Evolutionary conservation across 2,888 invertebrate species (phyloP), one percentile per base, ranked within the genome.

Genomic region (Pandemis corylana): DNA sequence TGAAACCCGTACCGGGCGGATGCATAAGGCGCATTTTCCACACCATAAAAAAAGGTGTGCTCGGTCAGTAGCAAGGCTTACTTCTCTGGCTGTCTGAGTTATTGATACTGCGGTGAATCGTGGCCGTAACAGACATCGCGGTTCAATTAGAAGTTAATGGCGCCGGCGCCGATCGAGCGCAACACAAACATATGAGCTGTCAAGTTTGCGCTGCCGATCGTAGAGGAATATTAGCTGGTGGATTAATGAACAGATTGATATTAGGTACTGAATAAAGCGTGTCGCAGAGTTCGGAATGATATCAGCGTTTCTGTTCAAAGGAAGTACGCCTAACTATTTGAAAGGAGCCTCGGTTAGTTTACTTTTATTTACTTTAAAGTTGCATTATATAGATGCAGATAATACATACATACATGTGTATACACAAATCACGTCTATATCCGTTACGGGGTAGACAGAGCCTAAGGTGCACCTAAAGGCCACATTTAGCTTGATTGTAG

Each of bases 141-240:
- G 28, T 36, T 66, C 66, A 66, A 66, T 66, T 66, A 66, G 7
- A 51, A 66, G 66, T 66, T 66, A 66, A 66, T 66, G 44, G 49
- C 49, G 15, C 13, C 12, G 2, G 61, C 61, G 13, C 13, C 61
- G 41, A 61, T 61, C 41, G 28, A 56, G 56, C 7, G 15, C 56
- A 20, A 56, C 15, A 56, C 56, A 56, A 56, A 56, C 56, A 56
- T n/a, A 56, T n/a, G 56, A 51, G 56, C 20, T 56, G 56, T n/a
- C 56, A 61, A 61, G 61, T 61, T 61, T 36, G 61, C 28, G 20
- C 36, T 36, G 61, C 10, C 20, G 56, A 56, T 7, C 56, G 56
- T 9, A 10, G 3, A 4, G 20, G 56, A 20, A 56, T 20, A 20
- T 20, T 20, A 20, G 12, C 9, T 56, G 20, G 20, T 56, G 12